Evolutionary conservation across 2,113 vertebrate genomes (phyloP).

Genomic region (Hemiprocne comata): DNA sequence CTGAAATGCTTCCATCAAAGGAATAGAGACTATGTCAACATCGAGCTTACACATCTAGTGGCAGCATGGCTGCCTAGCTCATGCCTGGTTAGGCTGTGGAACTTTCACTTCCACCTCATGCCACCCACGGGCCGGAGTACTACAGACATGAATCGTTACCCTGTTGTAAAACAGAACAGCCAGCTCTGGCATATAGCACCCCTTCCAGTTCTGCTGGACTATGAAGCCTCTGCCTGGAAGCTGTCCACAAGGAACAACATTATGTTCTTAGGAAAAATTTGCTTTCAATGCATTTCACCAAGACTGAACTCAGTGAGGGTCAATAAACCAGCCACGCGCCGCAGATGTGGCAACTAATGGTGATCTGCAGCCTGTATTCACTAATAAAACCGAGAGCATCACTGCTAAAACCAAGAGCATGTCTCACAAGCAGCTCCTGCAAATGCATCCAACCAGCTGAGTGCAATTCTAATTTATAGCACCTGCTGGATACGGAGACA

Average conservation of each 20-base stretch:
- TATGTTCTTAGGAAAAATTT: neutral
- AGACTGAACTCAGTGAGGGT: neutral
- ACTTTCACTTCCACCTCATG: constrained; percentile 3
- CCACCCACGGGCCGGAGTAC: neutral
- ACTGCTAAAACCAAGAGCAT: neutral
- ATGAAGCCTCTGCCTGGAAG: neutral
- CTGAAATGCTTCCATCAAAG: neutral
- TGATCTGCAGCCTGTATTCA: neutral
- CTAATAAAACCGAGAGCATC: neutral
- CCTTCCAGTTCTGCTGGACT: neutral
- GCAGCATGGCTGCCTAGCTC: neutral
- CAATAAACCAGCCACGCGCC: neutral
- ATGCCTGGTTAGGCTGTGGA: neutral
- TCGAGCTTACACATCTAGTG: neutral
- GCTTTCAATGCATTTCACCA: neutral
- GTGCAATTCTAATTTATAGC: neutral
- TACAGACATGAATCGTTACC: neutral
- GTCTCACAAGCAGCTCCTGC: neutral
- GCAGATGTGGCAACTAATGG: neutral
- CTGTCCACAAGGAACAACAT: neutral
- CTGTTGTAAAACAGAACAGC: neutral
- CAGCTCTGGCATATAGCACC: neutral
- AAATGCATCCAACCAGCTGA: neutral
- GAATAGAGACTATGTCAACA: neutral
- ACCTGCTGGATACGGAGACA: neutral